These are phyloP conservation scores for Agonopterix arenella DNA, from an alignment of 2,888 invertebrate species.

Conservation along the genomic window DNA sequence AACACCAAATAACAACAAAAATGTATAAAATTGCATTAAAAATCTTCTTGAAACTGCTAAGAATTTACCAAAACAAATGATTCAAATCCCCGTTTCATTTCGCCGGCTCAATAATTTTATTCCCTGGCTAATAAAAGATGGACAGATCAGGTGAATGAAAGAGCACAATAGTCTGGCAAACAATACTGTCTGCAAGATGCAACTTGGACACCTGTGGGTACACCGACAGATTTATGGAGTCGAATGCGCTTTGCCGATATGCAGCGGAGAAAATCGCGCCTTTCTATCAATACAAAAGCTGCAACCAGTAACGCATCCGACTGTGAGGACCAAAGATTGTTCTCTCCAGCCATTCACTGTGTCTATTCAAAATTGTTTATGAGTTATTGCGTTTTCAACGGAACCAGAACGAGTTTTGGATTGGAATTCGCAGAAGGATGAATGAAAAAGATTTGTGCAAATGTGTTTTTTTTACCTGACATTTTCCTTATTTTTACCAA, in stretches of 20 bases:
- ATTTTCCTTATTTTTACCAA: neutral
- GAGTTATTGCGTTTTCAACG: conserved; percentile 26
- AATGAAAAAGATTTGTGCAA: conserved; percentile 36
- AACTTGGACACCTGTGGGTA: conserved; percentile 52
- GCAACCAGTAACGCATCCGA: conserved; percentile 18
- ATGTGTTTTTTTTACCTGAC: conserved; percentile 21
- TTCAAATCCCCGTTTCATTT: no score
- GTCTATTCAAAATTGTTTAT: conserved; percentile 12
- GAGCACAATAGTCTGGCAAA: conserved; percentile 31
- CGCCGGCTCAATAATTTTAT: no score
- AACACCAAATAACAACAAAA: no score
- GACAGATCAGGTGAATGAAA: conserved; percentile 53
- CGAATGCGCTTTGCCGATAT: conserved; percentile 31
- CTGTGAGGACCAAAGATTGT: conserved; percentile 6
- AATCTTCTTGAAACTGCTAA: no score
- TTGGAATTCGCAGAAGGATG: conserved; percentile 18
- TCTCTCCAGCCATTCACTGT: conserved; percentile 2
- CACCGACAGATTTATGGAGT: conserved; percentile 54
- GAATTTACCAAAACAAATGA: no score
- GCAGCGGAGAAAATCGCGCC: conserved; percentile 53
- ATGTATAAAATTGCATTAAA: conserved; percentile 27
- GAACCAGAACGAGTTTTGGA: conserved; percentile 25
- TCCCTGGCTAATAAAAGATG: conserved; percentile 42
- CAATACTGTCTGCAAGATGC: conserved; percentile 39
- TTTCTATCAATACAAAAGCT: conserved; percentile 19